Percentiles rank a stretch among this genome's conserved stretches.
Conservation (phyloP, 1,140 invertebrate species). For the Pissodes strobi region DNA sequence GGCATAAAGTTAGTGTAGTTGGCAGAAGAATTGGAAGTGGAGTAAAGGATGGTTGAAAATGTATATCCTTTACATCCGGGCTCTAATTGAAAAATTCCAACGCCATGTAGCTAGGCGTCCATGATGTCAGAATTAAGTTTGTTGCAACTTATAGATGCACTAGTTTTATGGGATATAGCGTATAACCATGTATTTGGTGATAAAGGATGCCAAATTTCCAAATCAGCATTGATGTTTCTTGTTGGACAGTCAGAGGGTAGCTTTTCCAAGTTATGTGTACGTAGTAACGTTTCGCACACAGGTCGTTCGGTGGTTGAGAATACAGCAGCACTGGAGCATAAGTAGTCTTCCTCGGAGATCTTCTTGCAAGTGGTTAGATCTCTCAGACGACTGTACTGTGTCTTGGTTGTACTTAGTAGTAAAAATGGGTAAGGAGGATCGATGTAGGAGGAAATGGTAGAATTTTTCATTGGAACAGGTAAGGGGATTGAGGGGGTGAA, state of each 20-base stretch:
- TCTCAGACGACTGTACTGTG: slow-evolving; percentile 7
- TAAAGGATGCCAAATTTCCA: slow-evolving; percentile 16
- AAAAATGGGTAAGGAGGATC: slow-evolving; percentile 10
- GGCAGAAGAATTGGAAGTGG: slow-evolving; percentile 1
- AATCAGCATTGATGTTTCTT: background rate
- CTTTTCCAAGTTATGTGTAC: no score
- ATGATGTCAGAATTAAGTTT: background rate
- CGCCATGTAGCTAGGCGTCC: slow-evolving; percentile 6
- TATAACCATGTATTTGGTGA: slow-evolving; percentile 14
- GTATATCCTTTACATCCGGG: slow-evolving; percentile 29
- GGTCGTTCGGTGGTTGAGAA: no score
- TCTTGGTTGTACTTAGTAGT: slow-evolving; percentile 19
- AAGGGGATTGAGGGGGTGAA: slow-evolving; percentile 4
- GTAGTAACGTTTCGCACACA: no score
- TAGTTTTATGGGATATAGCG: background rate
- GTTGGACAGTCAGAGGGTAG: slow-evolving; percentile 3
- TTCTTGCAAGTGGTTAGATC: no score
- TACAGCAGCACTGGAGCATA: no score
- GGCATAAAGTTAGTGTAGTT: slow-evolving; percentile 25
- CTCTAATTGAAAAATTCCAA: slow-evolving; percentile 10
- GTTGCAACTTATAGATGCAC: slow-evolving; percentile 5
- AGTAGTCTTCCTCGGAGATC: background rate
- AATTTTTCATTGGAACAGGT: no score
- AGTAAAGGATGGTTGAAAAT: slow-evolving; percentile 13
- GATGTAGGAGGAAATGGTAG: slow-evolving; percentile 16